Conservation (phyloP, 2,113 vertebrate species). For the Ariopsis seemanni region DNA sequence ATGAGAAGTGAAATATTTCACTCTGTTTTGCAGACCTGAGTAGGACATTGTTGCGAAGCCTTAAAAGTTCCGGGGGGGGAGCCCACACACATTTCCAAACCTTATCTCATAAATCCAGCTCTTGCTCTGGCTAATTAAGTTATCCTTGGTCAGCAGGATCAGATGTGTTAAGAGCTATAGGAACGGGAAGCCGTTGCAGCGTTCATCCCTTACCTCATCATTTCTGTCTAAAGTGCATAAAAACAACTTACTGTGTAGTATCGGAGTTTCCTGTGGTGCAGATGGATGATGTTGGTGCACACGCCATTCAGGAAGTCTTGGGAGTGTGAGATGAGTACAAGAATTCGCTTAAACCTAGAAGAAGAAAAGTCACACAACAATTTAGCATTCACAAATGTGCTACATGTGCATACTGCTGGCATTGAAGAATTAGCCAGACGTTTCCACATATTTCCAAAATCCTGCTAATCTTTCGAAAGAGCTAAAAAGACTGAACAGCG, state of each 20-base stretch:
- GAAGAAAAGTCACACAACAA: neutral
- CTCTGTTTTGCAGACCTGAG: neutral
- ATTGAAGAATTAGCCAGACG: neutral
- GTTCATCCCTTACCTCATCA: neutral
- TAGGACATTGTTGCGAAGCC: neutral
- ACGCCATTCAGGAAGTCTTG: constrained; percentile 97
- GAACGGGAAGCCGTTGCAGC: neutral
- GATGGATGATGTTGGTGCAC: constrained; percentile 96
- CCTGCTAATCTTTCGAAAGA: neutral
- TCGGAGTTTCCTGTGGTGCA: constrained; percentile 93
- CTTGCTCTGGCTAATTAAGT: neutral
- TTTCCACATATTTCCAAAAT: neutral
- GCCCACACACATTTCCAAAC: neutral
- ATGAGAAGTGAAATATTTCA: neutral
- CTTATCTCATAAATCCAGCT: neutral
- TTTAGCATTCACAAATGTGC: neutral
- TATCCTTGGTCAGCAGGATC: neutral
- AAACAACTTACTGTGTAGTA: constrained; percentile 87
- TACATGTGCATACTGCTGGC: neutral
- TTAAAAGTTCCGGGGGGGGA: neutral
- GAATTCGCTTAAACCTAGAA: constrained; percentile 92
- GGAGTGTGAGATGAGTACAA: constrained; percentile 96
- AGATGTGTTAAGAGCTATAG: neutral
- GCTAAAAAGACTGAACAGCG: constrained; percentile 56
- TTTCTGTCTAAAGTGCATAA: neutral